Percentiles rank a stretch among this genome's conserved stretches.
phyloP scores from a whole-genome alignment of 2,888 invertebrate genomes.

The Polydrusus pterygomalis region DNA sequence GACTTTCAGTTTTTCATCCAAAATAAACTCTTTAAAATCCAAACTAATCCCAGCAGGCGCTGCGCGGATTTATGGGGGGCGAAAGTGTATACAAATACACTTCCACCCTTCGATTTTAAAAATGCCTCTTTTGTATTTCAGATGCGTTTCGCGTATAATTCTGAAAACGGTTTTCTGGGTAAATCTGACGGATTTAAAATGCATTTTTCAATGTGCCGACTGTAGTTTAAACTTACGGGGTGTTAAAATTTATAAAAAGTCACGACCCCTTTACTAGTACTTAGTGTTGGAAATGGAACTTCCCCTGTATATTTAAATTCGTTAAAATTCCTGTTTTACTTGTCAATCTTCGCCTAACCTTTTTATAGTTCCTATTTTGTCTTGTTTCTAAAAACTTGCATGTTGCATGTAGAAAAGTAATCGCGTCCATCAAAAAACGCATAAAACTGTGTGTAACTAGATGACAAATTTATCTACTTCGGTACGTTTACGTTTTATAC shows the following conservation, averaged over 20 bases:
- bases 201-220: no score
- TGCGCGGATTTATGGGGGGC: not conserved
- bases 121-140: constrained; percentile 1
- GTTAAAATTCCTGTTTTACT: no score
- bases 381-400: not conserved
- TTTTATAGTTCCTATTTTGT: no score
- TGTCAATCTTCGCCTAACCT: no score
- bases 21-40: constrained; percentile 1
- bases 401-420: not conserved
- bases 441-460: constrained; percentile 1
- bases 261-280: no score
- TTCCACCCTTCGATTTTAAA: not conserved
- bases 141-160: not conserved
- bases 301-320: no score
- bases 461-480: not conserved
- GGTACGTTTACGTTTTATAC: not conserved
- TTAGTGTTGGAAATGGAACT: no score
- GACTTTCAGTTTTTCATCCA: not conserved
- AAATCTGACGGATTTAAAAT: no score
- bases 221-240: no score
- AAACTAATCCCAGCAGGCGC: not conserved
- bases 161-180: no score
- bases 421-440: not conserved
- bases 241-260: no score
- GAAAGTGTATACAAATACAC: not conserved